Percentiles rank a stretch among this genome's conserved stretches.
Conservation (phyloP, 1,140 invertebrate species). For the Heliconius hewitsoni region DNA sequence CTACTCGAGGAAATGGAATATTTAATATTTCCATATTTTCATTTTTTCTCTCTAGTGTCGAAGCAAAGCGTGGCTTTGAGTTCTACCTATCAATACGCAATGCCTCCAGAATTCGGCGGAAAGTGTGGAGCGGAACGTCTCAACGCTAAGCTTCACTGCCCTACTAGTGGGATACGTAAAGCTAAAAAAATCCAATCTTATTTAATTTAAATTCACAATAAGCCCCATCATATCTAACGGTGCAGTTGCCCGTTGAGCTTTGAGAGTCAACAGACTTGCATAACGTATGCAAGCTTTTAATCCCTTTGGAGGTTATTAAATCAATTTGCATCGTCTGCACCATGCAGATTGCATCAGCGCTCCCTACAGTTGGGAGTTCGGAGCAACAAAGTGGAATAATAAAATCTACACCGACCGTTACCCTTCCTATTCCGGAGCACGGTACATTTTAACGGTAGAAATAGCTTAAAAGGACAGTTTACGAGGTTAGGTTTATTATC, state of each 20-base stretch:
- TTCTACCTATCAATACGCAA: no score
- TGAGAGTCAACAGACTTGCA: slow-evolving; percentile 15
- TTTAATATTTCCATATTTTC: no score
- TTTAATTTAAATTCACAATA: not conserved
- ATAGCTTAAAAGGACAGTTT: slow-evolving; percentile 7
- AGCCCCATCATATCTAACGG: slow-evolving; percentile 16
- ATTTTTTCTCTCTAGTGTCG: no score
- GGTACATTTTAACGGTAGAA: slow-evolving; percentile 1
- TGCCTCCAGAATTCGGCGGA: no score
- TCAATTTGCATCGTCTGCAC: slow-evolving; percentile 36
- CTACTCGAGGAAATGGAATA: no score
- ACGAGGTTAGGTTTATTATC: not conserved
- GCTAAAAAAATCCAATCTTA: not conserved
- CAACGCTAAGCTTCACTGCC: no score
- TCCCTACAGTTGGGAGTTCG: slow-evolving; percentile 24
- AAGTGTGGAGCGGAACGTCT: no score
- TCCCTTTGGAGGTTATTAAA: slow-evolving; percentile 33
- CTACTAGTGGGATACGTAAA: no score
- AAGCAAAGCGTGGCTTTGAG: no score
- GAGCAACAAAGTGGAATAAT: slow-evolving; percentile 28
- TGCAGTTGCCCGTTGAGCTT: not conserved
- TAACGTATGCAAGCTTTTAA: slow-evolving; percentile 27
- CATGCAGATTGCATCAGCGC: slow-evolving; percentile 34
- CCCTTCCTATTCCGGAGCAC: slow-evolving; percentile 19
- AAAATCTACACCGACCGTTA: slow-evolving; percentile 33